phyloP scores from a whole-genome alignment of 2,888 invertebrate species.

The Cheiracanthium punctorium region DNA sequence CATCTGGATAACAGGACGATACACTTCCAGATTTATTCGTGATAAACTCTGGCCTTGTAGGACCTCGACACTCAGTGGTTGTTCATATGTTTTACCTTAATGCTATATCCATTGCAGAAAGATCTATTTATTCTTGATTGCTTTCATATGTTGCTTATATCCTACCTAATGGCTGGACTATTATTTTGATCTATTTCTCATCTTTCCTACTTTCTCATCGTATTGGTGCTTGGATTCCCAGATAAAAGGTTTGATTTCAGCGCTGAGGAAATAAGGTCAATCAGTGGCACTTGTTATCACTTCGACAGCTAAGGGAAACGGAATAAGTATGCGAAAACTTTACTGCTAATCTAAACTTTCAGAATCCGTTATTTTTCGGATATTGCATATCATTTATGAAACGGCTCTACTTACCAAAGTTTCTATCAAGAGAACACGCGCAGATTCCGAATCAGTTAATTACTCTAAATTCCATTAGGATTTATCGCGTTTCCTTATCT shows the following conservation, averaged over 20 bases:
- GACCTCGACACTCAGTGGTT: conserved; percentile 26
- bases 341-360: background rate
- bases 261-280: conserved; percentile 47
- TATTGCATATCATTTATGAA: background rate
- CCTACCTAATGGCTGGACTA: conserved; percentile 51
- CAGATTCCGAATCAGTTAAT: background rate
- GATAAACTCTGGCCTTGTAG: background rate
- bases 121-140: conserved; percentile 67
- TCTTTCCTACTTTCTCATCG: conserved; percentile 21
- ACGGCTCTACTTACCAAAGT: background rate
- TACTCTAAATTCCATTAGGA: background rate
- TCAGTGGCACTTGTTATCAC: conserved; percentile 43
- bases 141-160: conserved; percentile 60
- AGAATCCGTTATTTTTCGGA: background rate
- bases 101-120: conserved; percentile 44
- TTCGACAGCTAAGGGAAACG: background rate
- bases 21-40: background rate
- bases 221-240: conserved; percentile 20
- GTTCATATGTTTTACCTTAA: conserved; percentile 65
- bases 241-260: conserved; percentile 39
- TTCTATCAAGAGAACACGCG: too few species aligned
- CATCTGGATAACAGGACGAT: background rate
- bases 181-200: conserved; percentile 55
- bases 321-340: background rate
- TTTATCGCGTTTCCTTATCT: too few species aligned